These are phyloP conservation scores for Oryzias javanicus DNA, from an alignment of 2,113 vertebrate species.

Conservation along the genomic window DNA sequence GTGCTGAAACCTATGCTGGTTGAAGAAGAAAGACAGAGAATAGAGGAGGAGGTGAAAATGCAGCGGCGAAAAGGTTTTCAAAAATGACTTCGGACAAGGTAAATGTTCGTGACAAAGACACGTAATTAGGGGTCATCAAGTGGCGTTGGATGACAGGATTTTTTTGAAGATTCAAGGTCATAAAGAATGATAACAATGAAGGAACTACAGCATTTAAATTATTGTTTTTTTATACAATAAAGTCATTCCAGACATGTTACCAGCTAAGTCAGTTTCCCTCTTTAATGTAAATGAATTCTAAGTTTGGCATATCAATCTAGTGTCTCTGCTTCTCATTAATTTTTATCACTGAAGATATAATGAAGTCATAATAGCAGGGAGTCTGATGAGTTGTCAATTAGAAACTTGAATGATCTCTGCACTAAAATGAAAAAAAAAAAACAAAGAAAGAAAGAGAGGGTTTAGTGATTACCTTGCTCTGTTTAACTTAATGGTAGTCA, in stretches of 20 bases:
- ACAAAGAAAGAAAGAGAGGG: slow-evolving; percentile 25
- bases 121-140: slow-evolving; percentile 46
- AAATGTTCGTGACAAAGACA: slow-evolving; percentile 51
- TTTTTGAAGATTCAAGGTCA: slow-evolving; percentile 63
- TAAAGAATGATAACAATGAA: slow-evolving; percentile 71
- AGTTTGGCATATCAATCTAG: slow-evolving; percentile 68
- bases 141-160: slow-evolving; percentile 23
- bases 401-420: slow-evolving; percentile 68
- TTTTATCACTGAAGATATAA: slow-evolving; percentile 73
- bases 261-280: slow-evolving; percentile 63
- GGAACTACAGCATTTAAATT: slow-evolving; percentile 66
- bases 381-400: slow-evolving; percentile 74
- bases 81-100: slow-evolving; percentile 35
- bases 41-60: slow-evolving; percentile 31
- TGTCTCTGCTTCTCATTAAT: slow-evolving; percentile 73
- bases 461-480: slow-evolving; percentile 49
- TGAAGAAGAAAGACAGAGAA: slow-evolving; percentile 45
- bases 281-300: slow-evolving; percentile 74
- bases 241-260: slow-evolving; percentile 67
- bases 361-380: slow-evolving; percentile 70
- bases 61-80: slow-evolving; percentile 15
- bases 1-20: slow-evolving; percentile 79
- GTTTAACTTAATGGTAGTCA: slow-evolving; percentile 39
- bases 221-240: slow-evolving; percentile 66
- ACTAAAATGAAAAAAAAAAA: slow-evolving; percentile 46